These are phyloP conservation scores for Apocrypta bakeri DNA, from an alignment of 1,140 invertebrate genomes.

Conservation along the genomic window DNA sequence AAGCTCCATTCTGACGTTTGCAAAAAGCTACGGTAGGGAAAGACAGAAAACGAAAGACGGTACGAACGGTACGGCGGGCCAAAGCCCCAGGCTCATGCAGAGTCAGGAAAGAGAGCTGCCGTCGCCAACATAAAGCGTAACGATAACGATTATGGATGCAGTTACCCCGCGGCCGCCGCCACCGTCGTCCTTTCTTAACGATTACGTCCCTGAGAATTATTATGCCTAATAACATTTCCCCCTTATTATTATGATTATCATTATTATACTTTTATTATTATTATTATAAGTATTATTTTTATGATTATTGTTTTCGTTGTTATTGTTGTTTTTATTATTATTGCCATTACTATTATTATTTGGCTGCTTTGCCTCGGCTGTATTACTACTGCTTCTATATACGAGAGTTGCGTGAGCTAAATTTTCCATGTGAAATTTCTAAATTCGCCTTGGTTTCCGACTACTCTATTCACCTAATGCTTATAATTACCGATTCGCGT, in stretches of 20 bases:
- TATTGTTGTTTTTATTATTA: slow-evolving; percentile 61
- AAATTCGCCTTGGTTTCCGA: slow-evolving; percentile 18
- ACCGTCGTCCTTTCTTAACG: slow-evolving; percentile 74
- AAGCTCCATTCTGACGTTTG: not conserved
- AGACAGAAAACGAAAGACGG: slow-evolving; percentile 54
- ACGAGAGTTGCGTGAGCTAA: slow-evolving; percentile 37
- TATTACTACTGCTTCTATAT: too few relatives aligned
- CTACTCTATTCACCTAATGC: slow-evolving; percentile 25
- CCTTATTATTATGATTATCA: slow-evolving; percentile 71
- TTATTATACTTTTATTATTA: slow-evolving; percentile 57
- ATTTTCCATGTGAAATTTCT: slow-evolving; percentile 46
- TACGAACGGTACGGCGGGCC: slow-evolving; percentile 56
- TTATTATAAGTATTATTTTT: slow-evolving; percentile 56
- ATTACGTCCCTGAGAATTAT: slow-evolving; percentile 75
- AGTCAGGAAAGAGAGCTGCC: slow-evolving; percentile 60
- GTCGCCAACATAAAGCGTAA: slow-evolving; percentile 73
- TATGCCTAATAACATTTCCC: slow-evolving; percentile 73
- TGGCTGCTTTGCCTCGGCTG: not conserved
- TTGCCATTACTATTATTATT: slow-evolving; percentile 53
- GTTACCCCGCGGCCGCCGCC: slow-evolving; percentile 65
- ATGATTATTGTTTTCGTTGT: slow-evolving; percentile 63
- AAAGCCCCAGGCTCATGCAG: slow-evolving; percentile 49
- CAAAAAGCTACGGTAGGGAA: slow-evolving; percentile 15
- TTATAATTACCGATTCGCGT: slow-evolving; percentile 54
- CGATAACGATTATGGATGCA: slow-evolving; percentile 75